Base-by-base conservation (phyloP, 2,113 vertebrate species). In the Bambusicola thoracicus region DNA sequence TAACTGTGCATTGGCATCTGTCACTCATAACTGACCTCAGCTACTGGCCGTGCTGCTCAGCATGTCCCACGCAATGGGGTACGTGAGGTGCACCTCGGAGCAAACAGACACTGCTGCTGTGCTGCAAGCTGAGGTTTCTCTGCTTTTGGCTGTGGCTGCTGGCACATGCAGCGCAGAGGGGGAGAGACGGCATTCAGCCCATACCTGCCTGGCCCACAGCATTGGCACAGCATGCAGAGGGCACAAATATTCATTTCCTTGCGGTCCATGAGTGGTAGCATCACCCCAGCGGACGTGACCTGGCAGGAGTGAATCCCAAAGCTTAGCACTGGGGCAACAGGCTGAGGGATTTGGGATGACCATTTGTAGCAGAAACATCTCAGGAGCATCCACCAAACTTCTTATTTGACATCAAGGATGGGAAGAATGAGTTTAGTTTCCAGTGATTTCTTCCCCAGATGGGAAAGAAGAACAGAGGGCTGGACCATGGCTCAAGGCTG, bases 241-340 rank as follows among this genome's bases (percentile, higher is more conserved):
- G 34, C 63, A 16, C 0, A 6, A 32, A 92, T 83, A 49, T 76
- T 65, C 8, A 0, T 62, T 43, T 77, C 38, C 51, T 48, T 4
- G 29, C 0, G 1, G 18, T 20, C 67, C 5, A 0, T 14, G 10
- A 19, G 55, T 0, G 10, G 66, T 30, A 63, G 27, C 6, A 25
- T 30, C 78, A 67, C 85, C 46, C 58, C 25, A 4, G 70, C 19
- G 19, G 83, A 53, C 6, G 24, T 81, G 94, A 76, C 15, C 85
- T 93, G 92, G 69, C 61, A 38, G 1, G 25, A 76, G 13, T 32
- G 8, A 25, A 58, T n/a, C 76, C 80, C 89, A 74, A 88, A 88
- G 11, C 53, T 53, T 55, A 24, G 44, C 2, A 24, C 38, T 3
- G 29, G 55, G 21, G 13, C 81, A 78, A 27, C 2, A 15, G 62